Percentiles rank a stretch among this genome's conserved stretches.
These are phyloP conservation scores for Thumatha senex DNA, from an alignment of 2,888 invertebrate species.

Conservation along the genomic window DNA sequence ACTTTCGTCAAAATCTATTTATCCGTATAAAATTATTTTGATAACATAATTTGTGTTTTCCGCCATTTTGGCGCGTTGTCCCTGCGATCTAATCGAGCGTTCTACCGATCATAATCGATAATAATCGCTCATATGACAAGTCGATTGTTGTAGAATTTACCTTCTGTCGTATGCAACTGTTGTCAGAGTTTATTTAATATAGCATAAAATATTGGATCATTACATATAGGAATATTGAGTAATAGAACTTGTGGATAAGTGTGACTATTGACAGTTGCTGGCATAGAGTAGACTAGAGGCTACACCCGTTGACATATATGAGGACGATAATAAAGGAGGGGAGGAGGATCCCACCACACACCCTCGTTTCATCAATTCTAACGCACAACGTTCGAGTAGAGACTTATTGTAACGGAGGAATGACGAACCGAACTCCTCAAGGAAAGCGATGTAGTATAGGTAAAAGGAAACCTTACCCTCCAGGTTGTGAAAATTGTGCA, in stretches of 20 bases:
- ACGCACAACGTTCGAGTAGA: too few relatives aligned
- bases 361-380: too few relatives aligned
- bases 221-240: neutral
- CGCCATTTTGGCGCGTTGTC: constrained; percentile 48
- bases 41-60: constrained; percentile 59
- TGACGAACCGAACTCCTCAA: too few relatives aligned
- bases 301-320: too few relatives aligned
- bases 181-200: constrained; percentile 9
- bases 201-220: constrained; percentile 10
- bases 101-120: constrained; percentile 53
- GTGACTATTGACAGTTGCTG: neutral
- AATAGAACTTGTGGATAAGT: neutral
- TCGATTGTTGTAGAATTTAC: constrained; percentile 44
- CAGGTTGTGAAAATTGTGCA: too few relatives aligned
- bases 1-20: constrained; percentile 34
- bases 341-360: too few relatives aligned
- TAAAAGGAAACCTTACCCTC: too few relatives aligned
- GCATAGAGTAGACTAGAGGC: too few relatives aligned
- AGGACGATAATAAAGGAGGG: too few relatives aligned
- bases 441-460: too few relatives aligned
- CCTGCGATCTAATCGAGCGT: constrained; percentile 43
- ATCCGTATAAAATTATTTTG: constrained; percentile 51
- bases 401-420: too few relatives aligned
- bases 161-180: constrained; percentile 23
- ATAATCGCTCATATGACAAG: constrained; percentile 40